A percentile compares a stretch with the other conserved stretches of the same genome.
phyloP scores from a whole-genome alignment of 2,797 vertebrate genomes.

The Coluber constrictor region DNA sequence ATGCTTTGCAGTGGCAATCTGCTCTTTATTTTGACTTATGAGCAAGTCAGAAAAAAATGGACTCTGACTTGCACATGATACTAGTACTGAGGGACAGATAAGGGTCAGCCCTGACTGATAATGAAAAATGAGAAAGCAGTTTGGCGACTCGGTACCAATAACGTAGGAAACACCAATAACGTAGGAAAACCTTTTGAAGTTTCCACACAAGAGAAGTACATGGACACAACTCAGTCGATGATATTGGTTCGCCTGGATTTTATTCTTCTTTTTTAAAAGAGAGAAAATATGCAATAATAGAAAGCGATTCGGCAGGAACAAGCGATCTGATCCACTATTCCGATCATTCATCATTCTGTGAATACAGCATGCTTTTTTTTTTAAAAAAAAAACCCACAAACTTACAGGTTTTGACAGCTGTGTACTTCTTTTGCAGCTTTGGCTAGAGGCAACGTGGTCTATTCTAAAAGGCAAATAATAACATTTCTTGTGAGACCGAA shows the following conservation, averaged over 20 bases:
- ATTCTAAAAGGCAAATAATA: not conserved
- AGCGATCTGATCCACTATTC: not conserved
- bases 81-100: not conserved
- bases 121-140: not conserved
- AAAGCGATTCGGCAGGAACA: not conserved
- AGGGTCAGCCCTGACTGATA: not conserved
- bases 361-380: not conserved
- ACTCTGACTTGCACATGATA: not conserved
- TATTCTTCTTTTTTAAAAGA: not conserved
- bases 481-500: not conserved
- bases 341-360: not conserved
- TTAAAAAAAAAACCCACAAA: too few species aligned
- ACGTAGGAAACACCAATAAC: not conserved
- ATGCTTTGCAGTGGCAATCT: not conserved
- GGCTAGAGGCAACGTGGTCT: not conserved
- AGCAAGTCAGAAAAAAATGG: conserved; percentile 12
- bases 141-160: not conserved
- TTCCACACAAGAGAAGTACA: not conserved
- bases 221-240: not conserved
- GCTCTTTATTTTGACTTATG: conserved; percentile 5
- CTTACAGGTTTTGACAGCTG: not conserved
- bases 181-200: not conserved
- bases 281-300: not conserved
- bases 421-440: not conserved
- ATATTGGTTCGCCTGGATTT: not conserved